Evolutionary conservation across 2,113 vertebrate species (phyloP).

Genomic region (Saguinus midas): DNA sequence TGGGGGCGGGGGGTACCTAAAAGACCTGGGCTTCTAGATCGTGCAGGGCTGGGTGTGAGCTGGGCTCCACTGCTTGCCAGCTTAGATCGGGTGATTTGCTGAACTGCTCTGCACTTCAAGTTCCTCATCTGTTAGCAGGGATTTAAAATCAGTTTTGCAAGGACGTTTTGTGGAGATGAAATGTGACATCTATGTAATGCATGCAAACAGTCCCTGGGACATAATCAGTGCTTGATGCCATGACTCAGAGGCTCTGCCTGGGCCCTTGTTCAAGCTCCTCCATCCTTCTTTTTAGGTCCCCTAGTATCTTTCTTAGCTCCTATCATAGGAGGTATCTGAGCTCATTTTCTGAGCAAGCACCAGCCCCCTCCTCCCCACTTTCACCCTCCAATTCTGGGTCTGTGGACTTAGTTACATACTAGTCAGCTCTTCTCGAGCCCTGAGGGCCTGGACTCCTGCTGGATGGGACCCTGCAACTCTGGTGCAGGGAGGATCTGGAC

Average conservation of each 20-base stretch:
- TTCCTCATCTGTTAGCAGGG: background rate
- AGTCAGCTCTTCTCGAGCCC: background rate
- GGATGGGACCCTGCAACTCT: background rate
- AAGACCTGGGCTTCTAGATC: background rate
- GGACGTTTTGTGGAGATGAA: background rate
- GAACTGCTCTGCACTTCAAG: background rate
- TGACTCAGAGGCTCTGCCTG: background rate
- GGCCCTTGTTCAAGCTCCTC: background rate
- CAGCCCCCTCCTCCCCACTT: background rate
- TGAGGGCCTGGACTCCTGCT: background rate
- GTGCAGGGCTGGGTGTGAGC: background rate
- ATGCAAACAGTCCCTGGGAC: background rate
- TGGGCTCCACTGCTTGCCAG: background rate
- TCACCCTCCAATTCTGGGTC: background rate
- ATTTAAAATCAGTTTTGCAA: background rate
- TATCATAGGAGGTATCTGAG: background rate
- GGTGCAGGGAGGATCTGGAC: background rate
- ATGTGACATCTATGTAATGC: background rate
- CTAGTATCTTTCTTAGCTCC: background rate
- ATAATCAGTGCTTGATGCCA: background rate
- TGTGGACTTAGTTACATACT: background rate
- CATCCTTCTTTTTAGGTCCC: background rate
- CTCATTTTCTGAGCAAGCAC: background rate
- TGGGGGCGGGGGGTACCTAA: background rate
- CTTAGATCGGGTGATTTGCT: background rate